Evolutionary conservation across 2,113 vertebrate genomes (phyloP).

Genomic region (Motacilla alba): DNA sequence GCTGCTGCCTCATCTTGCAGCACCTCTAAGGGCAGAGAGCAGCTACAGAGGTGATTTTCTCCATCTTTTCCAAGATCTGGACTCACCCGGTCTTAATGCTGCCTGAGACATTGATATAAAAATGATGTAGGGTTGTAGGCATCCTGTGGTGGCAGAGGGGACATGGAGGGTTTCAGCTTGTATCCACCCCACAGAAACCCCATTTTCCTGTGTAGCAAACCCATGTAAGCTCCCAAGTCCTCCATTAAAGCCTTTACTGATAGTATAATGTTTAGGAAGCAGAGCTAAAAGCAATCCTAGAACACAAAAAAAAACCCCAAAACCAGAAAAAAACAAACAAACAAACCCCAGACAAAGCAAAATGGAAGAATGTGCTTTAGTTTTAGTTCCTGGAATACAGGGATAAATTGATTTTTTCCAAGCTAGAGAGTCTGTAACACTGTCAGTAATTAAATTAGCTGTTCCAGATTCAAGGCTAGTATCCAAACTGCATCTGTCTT

Average conservation of each 20-base stretch:
- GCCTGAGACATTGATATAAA: background rate
- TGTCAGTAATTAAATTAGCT: background rate
- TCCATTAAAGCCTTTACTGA: background rate
- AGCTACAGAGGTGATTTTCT: background rate
- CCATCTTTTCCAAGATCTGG: background rate
- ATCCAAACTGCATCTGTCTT: background rate
- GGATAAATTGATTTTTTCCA: background rate
- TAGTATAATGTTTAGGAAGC: background rate
- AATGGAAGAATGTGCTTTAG: background rate
- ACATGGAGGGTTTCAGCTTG: background rate
- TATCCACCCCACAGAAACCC: background rate
- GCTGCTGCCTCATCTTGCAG: background rate
- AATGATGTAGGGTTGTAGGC: fast-evolving
- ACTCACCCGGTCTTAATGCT: background rate
- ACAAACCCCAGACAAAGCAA: background rate
- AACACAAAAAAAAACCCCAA: background rate
- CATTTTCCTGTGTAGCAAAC: background rate
- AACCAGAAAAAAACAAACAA: no score
- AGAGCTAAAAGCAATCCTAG: background rate
- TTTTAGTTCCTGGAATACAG: background rate
- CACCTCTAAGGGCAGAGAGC: background rate
- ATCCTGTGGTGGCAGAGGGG: background rate
- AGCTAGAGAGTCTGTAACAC: background rate
- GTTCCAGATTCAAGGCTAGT: background rate
- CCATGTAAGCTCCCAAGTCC: fast-evolving